Base-by-base conservation (phyloP, 2,888 invertebrate species). In the Nesidiocoris tenuis region DNA sequence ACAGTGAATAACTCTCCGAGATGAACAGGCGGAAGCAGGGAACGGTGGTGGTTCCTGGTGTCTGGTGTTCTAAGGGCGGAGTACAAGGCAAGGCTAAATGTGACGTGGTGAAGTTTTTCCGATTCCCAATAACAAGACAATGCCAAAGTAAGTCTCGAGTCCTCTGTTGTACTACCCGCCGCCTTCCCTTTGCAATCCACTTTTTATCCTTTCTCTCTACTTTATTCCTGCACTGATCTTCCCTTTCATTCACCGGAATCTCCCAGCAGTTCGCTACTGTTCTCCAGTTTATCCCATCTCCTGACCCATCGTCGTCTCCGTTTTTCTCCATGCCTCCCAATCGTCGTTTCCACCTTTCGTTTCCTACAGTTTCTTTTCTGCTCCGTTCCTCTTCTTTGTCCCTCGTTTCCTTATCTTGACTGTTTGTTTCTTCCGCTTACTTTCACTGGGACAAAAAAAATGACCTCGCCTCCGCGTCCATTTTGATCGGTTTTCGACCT, bases 61-160 rank as follows among this genome's bases (percentile, higher is more conserved):
- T 22, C 23, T 23, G 24, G 70, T 24, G 70, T 23, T 23, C 22
- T 22, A 25, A 23, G 59, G 57, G 25, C 24, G 70, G 18, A 16
- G 57, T 21, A 24, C 59, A 63, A 56, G 54, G 63, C 59, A 63
- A 56, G 54, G 63, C 72, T 64, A 72, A 72, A 72, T 63, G 72
- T 72, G 72, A 63, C 72, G 72, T 63, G 72, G 63, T 63, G 72
- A 72, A 72, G 72, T 72, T 72, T 72, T 72, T 63, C 72, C 72
- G 72, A 72, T 72, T 72, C 55, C 72, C 72, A 72, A 72, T 72
- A 72, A 72, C 72, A 72, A 72, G 72, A 72, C 72, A 72, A 72
- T 72, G 63, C 63, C 64, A 55, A 72, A 72, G 72, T 72, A 72
- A 72, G 72, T 55, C 63, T 21, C 54, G 1, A 61, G n/a, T n/a